phyloP scores from a whole-genome alignment of 2,113 vertebrate species.

The Zingel zingel region DNA sequence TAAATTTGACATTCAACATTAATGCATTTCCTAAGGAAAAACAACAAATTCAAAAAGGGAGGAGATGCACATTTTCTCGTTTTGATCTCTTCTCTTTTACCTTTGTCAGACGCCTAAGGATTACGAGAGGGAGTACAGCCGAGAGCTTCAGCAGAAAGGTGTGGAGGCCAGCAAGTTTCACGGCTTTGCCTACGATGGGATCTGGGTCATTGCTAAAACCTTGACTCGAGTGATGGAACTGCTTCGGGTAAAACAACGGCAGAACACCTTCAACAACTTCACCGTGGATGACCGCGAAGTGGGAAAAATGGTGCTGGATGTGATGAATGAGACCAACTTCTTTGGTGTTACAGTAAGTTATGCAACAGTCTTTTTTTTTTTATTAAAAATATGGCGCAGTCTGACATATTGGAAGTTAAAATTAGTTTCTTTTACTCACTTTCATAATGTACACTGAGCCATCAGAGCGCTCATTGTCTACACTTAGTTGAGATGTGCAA shows the following conservation, averaged over 20 bases:
- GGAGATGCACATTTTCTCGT: background rate
- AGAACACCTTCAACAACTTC: conserved; percentile 93
- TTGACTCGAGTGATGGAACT: conserved; percentile 94
- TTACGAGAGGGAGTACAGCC: conserved; percentile 95
- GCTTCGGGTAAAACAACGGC: conserved; percentile 88
- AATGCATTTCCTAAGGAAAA: background rate
- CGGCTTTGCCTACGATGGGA: conserved; percentile 98
- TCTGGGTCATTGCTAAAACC: conserved; percentile 99
- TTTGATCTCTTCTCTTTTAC: background rate
- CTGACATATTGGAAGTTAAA: background rate
- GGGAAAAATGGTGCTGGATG: conserved; percentile 95
- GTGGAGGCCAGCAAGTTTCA: conserved; percentile 98
- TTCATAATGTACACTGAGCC: background rate
- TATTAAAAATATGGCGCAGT: background rate
- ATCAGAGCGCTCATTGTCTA: background rate
- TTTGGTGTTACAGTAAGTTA: conserved; percentile 97
- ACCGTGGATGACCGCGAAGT: conserved; percentile 95
- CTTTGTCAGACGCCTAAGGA: conserved; percentile 93
- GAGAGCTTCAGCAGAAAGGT: conserved; percentile 89
- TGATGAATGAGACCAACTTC: conserved; percentile 99
- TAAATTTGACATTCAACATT: background rate
- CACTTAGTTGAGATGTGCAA: background rate
- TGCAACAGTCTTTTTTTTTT: background rate
- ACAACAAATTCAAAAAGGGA: background rate
- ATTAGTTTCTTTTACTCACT: background rate